Evolutionary conservation across 2,797 vertebrate genomes (phyloP).

Genomic region (Melopsittacus undulatus): DNA sequence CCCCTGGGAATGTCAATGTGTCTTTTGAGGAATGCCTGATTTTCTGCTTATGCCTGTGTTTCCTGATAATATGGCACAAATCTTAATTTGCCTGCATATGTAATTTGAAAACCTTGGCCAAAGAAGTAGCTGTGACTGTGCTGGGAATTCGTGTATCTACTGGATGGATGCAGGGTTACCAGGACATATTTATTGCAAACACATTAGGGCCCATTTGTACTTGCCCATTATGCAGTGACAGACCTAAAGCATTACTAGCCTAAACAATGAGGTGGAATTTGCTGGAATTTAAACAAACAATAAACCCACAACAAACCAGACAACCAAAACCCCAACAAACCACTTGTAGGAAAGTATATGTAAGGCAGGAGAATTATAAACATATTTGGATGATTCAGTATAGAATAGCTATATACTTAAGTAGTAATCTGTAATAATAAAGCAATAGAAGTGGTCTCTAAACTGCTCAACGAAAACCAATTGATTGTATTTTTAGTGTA

Average conservation of each 20-base stretch:
- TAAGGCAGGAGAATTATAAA: background rate
- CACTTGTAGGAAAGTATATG: background rate
- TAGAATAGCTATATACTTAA: background rate
- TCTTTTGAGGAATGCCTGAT: background rate
- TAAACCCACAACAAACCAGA: background rate
- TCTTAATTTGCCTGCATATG: background rate
- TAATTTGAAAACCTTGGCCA: background rate
- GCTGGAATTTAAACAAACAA: background rate
- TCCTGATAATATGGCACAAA: background rate
- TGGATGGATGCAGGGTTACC: background rate
- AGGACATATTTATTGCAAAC: background rate
- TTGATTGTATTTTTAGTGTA: background rate
- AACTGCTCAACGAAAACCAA: background rate
- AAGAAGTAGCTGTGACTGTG: background rate
- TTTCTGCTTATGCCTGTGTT: background rate
- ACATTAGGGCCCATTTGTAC: background rate
- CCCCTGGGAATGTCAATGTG: background rate
- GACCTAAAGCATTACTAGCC: background rate
- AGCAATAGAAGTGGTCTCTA: background rate
- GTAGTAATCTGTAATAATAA: background rate
- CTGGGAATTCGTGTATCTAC: background rate
- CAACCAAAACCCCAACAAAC: background rate
- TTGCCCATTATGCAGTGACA: background rate
- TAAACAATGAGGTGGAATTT: background rate
- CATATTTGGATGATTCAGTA: background rate